Conservation (phyloP, 2,888 invertebrate species). For the Chrysolina haemoptera region DNA sequence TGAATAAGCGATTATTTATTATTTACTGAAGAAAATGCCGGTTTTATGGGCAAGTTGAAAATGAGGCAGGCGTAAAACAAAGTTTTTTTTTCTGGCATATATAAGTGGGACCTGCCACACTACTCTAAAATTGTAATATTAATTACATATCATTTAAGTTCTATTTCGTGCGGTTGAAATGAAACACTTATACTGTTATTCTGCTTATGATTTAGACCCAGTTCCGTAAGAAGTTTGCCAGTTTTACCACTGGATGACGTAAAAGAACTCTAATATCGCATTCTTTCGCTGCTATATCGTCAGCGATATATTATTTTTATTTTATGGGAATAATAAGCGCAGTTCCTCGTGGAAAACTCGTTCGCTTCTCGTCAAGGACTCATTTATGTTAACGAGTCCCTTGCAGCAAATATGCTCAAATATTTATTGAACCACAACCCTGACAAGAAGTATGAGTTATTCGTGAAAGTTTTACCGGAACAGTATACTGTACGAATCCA, state of each 20-base stretch:
- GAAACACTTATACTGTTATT: too few species aligned
- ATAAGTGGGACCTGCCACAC: too few species aligned
- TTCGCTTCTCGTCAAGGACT: not conserved
- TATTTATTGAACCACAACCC: not conserved
- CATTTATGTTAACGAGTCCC: conserved; percentile 14
- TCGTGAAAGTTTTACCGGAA: not conserved
- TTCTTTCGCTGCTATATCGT: not conserved
- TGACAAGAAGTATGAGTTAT: not conserved
- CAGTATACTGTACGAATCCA: not conserved
- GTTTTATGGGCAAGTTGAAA: too few species aligned
- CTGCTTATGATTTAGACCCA: too few species aligned
- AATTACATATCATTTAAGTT: too few species aligned
- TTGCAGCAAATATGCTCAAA: not conserved
- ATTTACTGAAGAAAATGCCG: too few species aligned
- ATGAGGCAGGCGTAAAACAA: too few species aligned
- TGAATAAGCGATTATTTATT: too few species aligned
- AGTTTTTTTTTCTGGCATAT: too few species aligned
- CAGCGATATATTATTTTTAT: not conserved
- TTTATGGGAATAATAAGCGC: not conserved
- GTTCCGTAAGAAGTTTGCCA: too few species aligned
- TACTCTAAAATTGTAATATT: too few species aligned
- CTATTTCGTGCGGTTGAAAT: too few species aligned
- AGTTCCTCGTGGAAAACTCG: not conserved
- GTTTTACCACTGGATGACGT: not conserved
- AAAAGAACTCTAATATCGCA: not conserved